These are phyloP conservation scores for Uromys caudimaculatus DNA, from an alignment of 2,797 vertebrate species.

Conservation along the genomic window DNA sequence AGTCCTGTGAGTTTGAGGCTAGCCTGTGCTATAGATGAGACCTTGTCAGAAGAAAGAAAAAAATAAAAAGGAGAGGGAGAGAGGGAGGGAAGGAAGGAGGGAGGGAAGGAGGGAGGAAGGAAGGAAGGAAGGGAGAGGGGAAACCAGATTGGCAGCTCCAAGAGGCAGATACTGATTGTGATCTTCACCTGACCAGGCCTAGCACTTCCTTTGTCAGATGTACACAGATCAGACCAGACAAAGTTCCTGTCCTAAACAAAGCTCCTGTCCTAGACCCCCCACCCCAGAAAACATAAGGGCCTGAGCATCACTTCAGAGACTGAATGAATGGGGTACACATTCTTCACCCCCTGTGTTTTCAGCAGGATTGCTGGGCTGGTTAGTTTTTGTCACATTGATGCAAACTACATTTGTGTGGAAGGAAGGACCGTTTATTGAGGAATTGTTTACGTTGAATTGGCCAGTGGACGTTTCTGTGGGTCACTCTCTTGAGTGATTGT, in stretches of 20 bases:
- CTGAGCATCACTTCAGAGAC: not conserved
- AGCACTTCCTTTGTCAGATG: not conserved
- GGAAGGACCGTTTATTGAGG: not conserved
- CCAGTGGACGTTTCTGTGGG: not conserved
- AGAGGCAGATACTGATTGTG: not conserved
- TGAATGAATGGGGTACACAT: not conserved
- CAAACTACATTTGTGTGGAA: not conserved
- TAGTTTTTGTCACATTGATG: not conserved
- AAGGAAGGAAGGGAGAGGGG: not conserved
- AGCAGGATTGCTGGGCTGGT: not conserved
- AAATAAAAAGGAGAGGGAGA: rapidly evolving
- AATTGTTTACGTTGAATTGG: not conserved
- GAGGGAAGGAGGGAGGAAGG: not conserved
- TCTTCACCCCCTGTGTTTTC: not conserved
- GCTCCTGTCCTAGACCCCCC: no score
- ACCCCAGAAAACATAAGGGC: not conserved
- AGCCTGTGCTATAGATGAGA: not conserved
- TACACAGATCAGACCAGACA: not conserved
- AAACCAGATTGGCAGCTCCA: not conserved
- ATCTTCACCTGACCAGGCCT: not conserved
- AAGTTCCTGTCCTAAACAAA: not conserved
- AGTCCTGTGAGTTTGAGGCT: not conserved
- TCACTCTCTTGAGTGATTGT: not conserved
- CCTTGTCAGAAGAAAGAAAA: not conserved
- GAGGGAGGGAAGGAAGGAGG: not conserved